Base-by-base conservation (phyloP, 2,888 invertebrate species). In the Euproctis similis region DNA sequence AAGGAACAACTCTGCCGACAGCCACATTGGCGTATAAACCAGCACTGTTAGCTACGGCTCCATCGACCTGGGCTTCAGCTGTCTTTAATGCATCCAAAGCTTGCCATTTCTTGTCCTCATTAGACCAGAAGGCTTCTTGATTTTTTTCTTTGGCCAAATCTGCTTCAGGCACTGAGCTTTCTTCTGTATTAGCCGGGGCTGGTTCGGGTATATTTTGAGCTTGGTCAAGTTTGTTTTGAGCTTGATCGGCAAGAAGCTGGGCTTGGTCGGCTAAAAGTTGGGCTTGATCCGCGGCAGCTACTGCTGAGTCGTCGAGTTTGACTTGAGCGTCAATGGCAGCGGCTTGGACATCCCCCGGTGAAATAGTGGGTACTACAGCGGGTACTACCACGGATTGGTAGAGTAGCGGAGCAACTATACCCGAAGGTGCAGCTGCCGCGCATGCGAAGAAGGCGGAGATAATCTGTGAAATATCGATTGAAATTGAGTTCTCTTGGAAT, bases 71-170 rank as follows among this genome's bases (percentile, higher is more conserved):
- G 8, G 82, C 81, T 29, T 72, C 64, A 8, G 71, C 72, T 0
- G 74, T 67, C 33, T 73, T 69, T 1, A 67, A 30, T 4, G 76
- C 76, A 27, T 75, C 72, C 0, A 77, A 23, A 1, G 70, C 69
- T 36, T 80, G 80, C 77, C 78, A 80, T 59, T 78, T 77, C 51
- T 67, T 62, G 6, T 82, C 81, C 26, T 82, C 76, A 0, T 43
- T 54, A 0, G 64, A 54, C 80, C 78, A 80, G 53, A 66, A 61
- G 8, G 44, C 46, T 22, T 63, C 58, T 2, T 37, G 29, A 8
- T 57, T 59, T 36, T 66, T 65, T 2, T 77, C 75, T 31, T 61
- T 59, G 4, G 64, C 65, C 5, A 55, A 38, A 11, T 21, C 21
- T 1, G 46, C 50, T 2, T 46, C 59, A 18, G 65, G 30, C 61